These are phyloP conservation scores for Psilopsiagon aymara DNA, from an alignment of 2,113 vertebrate genomes.

Conservation along the genomic window DNA sequence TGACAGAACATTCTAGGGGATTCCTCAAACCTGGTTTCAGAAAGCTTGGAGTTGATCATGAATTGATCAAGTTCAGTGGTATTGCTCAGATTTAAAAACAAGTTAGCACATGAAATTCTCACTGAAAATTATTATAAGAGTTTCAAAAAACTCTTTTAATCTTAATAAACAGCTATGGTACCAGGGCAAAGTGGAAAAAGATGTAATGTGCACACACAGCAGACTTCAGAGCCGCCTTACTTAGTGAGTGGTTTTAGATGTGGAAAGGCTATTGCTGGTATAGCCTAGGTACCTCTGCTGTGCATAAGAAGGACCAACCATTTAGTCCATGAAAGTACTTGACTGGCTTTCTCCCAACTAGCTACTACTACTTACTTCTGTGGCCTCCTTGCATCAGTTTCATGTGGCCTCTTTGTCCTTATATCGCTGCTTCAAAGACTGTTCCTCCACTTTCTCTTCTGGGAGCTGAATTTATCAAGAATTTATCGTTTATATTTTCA, in stretches of 20 bases:
- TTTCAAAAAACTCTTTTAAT: not conserved
- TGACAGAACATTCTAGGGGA: not conserved
- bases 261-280: not conserved
- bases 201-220: fast-evolving
- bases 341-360: not conserved
- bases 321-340: not conserved
- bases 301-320: not conserved
- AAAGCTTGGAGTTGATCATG: not conserved
- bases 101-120: not conserved
- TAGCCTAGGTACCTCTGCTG: not conserved
- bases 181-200: not conserved
- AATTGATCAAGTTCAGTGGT: not conserved
- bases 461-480: not conserved
- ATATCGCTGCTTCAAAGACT: not conserved
- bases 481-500: too few species aligned
- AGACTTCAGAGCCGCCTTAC: not conserved
- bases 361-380: not conserved
- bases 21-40: not conserved
- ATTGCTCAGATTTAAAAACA: not conserved
- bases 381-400: not conserved
- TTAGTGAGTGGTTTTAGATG: not conserved
- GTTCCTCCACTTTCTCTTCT: not conserved
- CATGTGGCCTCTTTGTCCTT: not conserved
- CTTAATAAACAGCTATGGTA: not conserved
- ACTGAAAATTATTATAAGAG: not conserved